phyloP scores from a whole-genome alignment of 2,797 vertebrate genomes.

The Myotis pilosus region DNA sequence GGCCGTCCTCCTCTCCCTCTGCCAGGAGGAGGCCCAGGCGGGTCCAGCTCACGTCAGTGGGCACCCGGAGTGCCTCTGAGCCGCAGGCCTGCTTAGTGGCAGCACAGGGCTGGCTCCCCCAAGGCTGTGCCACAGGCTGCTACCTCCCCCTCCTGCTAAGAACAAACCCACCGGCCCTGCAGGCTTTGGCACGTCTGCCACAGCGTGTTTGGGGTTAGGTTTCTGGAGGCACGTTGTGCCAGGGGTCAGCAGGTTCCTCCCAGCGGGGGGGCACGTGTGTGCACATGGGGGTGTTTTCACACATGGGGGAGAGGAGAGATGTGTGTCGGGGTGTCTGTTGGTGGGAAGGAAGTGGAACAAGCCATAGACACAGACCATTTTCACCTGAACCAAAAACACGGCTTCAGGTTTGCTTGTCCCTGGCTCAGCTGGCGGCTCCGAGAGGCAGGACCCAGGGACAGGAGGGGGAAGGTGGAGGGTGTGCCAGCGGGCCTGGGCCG shows the following conservation, averaged over 20 bases:
- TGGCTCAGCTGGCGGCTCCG: background rate
- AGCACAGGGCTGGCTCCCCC: too few relatives aligned
- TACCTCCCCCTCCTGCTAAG: background rate
- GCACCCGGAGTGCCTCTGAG: background rate
- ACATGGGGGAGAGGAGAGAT: background rate
- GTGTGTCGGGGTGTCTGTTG: background rate
- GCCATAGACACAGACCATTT: background rate
- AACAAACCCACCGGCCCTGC: background rate
- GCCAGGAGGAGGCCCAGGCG: background rate
- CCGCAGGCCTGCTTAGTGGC: accelerated
- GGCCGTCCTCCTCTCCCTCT: background rate
- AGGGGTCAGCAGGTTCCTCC: background rate
- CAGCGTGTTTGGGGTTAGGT: background rate
- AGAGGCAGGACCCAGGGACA: background rate
- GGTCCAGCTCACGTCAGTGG: accelerated
- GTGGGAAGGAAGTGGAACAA: background rate
- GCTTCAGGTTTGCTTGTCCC: background rate
- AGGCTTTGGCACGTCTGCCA: background rate
- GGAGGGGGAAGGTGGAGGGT: background rate
- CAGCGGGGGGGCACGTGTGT: background rate
- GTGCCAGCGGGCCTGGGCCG: background rate
- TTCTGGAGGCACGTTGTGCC: background rate
- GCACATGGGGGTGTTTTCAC: background rate
- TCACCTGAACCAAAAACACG: background rate
- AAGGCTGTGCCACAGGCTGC: background rate